These are phyloP conservation scores for Pangasianodon hypophthalmus DNA, from an alignment of 2,113 vertebrate species.

Conservation along the genomic window DNA sequence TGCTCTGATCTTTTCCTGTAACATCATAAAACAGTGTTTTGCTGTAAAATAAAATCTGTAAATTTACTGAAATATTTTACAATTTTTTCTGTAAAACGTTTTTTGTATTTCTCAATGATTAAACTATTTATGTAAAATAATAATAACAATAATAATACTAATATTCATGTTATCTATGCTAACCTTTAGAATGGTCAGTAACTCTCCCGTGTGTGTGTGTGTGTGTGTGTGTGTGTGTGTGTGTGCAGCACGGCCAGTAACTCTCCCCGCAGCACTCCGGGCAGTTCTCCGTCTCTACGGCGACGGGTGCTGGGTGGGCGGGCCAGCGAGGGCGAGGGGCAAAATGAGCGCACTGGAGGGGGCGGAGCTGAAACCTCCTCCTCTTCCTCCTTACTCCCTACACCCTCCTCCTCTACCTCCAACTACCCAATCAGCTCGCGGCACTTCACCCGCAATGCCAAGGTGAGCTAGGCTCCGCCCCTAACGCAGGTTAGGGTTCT, in stretches of 20 bases:
- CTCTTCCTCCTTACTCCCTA: conserved; percentile 75
- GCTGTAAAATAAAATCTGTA: not conserved
- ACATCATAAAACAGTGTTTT: not conserved
- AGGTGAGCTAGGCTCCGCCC: conserved; percentile 67
- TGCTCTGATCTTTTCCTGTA: not conserved
- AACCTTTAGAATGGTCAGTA: not conserved
- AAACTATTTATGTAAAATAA: not conserved
- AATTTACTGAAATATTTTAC: not conserved
- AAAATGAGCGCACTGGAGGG: conserved; percentile 67
- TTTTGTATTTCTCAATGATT: not conserved
- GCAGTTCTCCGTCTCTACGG: conserved; percentile 85
- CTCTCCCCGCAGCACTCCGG: conserved; percentile 86
- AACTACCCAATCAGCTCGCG: conserved; percentile 79
- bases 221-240: not conserved
- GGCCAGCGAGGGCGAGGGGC: conserved; percentile 72
- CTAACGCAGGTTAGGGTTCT: not conserved
- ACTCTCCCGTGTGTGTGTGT: not conserved
- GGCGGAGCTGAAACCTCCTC: conserved; percentile 77
- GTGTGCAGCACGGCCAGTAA: conserved; percentile 82
- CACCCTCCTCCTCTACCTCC: conserved; percentile 78
- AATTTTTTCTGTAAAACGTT: not conserved
- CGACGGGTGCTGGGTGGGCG: conserved; percentile 79
- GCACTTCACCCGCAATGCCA: conserved; percentile 87
- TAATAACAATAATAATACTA: not conserved
- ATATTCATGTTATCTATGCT: not conserved